These are phyloP conservation scores for Monoplex corrugatus DNA, from an alignment of 2,888 invertebrate genomes.

Conservation along the genomic window DNA sequence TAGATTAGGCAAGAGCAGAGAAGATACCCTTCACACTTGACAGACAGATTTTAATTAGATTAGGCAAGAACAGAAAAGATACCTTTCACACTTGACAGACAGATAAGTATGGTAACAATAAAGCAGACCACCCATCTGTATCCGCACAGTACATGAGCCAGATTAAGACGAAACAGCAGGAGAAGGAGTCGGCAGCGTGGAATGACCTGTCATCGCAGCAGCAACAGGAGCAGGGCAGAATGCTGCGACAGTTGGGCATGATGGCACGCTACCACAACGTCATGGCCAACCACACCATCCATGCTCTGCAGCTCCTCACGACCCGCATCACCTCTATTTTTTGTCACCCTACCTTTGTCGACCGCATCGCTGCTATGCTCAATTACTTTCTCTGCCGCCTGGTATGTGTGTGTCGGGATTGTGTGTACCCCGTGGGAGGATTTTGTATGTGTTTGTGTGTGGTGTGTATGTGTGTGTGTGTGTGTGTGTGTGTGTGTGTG, in stretches of 20 bases:
- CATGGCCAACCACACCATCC: constrained; percentile 93
- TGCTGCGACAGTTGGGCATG: constrained; percentile 87
- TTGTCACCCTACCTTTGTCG: constrained; percentile 94
- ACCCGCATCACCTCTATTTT: constrained; percentile 85
- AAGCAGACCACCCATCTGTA: too few relatives aligned
- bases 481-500: not conserved
- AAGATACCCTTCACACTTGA: too few relatives aligned
- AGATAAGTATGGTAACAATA: too few relatives aligned
- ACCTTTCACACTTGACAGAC: too few relatives aligned
- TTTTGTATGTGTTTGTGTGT: constrained; percentile 44
- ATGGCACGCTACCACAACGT: constrained; percentile 95
- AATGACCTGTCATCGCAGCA: constrained; percentile 87
- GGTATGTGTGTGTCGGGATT: constrained; percentile 77
- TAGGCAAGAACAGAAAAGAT: too few relatives aligned
- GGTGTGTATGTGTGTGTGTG: not conserved
- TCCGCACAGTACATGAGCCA: constrained; percentile 89
- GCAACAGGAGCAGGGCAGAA: constrained; percentile 84
- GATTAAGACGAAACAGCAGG: constrained; percentile 89
- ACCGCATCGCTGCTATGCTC: constrained; percentile 95
- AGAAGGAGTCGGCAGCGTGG: constrained; percentile 89
- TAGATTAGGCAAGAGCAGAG: too few relatives aligned
- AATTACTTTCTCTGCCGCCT: constrained; percentile 95
- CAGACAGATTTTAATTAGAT: too few relatives aligned
- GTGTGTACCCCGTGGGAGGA: constrained; percentile 81
- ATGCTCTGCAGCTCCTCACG: constrained; percentile 86